phyloP scores from a whole-genome alignment of 2,888 invertebrate species.

The Cerceris ruficornis region DNA sequence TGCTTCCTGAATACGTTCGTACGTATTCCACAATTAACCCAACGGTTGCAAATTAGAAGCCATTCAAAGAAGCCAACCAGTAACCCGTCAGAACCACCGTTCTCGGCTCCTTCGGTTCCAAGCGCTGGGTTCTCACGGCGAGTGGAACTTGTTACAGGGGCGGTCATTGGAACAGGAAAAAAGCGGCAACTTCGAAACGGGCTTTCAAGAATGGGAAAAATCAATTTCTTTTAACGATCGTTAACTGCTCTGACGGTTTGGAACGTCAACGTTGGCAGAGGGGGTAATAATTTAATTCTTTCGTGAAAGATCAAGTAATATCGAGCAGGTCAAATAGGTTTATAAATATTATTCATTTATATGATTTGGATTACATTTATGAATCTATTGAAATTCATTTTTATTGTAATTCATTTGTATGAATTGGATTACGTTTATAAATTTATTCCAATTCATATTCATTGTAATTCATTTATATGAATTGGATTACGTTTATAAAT shows the following conservation, averaged over 20 bases:
- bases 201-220: no score
- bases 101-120: conserved; percentile 19
- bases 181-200: neutral
- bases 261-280: neutral
- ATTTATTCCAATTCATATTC: no score
- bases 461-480: no score
- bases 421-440: no score
- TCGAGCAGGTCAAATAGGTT: neutral
- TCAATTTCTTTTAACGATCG: no score
- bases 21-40: conserved; percentile 62
- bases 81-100: conserved; percentile 9
- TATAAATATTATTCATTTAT: no score
- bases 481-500: no score
- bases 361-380: no score
- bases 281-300: neutral
- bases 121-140: conserved; percentile 32
- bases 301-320: neutral
- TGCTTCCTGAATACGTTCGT: conserved; percentile 47
- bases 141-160: conserved; percentile 20
- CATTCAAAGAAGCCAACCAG: conserved; percentile 58
- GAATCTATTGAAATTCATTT: no score
- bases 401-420: no score
- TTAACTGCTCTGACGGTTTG: neutral
- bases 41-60: conserved; percentile 69
- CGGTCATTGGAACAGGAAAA: conserved; percentile 8